These are phyloP conservation scores for Eilema caniola DNA, from an alignment of 2,888 invertebrate genomes.

Conservation along the genomic window DNA sequence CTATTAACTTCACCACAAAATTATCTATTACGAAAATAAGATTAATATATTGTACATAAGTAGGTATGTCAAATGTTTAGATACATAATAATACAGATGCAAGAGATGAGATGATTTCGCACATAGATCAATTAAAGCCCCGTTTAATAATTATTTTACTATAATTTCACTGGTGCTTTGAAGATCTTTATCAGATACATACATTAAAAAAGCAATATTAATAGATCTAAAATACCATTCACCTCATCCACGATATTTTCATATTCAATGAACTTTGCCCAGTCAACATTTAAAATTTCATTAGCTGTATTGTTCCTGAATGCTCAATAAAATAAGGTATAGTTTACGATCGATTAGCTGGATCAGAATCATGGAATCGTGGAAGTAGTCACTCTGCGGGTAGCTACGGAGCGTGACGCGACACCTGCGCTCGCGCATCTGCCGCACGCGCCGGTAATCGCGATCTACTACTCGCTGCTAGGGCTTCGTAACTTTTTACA, in stretches of 20 bases:
- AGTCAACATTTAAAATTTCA: conserved; percentile 5
- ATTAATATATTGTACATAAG: too few species aligned
- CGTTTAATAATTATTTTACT: neutral
- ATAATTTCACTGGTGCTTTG: neutral
- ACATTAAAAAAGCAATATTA: neutral
- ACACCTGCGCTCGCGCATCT: conserved; percentile 77
- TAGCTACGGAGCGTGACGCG: conserved; percentile 63
- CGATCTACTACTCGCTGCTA: conserved; percentile 31
- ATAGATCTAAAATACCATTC: neutral
- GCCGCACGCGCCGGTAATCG: conserved; percentile 72
- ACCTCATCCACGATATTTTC: neutral
- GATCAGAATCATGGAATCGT: conserved; percentile 33
- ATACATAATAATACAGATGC: too few species aligned
- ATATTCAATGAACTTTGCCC: neutral
- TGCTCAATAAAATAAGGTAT: conserved; percentile 46
- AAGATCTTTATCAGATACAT: neutral
- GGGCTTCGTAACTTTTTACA: neutral
- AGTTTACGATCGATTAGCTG: conserved; percentile 56
- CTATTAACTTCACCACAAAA: neutral
- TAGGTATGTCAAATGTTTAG: neutral
- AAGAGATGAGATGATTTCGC: too few species aligned
- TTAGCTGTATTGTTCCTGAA: conserved; percentile 16
- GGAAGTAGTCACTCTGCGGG: conserved; percentile 35
- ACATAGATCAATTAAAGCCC: neutral
- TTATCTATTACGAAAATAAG: neutral